Conservation (phyloP, 37 sponge, comb jelly and placozoan genomes). For the Aplysina aerophoba region DNA sequence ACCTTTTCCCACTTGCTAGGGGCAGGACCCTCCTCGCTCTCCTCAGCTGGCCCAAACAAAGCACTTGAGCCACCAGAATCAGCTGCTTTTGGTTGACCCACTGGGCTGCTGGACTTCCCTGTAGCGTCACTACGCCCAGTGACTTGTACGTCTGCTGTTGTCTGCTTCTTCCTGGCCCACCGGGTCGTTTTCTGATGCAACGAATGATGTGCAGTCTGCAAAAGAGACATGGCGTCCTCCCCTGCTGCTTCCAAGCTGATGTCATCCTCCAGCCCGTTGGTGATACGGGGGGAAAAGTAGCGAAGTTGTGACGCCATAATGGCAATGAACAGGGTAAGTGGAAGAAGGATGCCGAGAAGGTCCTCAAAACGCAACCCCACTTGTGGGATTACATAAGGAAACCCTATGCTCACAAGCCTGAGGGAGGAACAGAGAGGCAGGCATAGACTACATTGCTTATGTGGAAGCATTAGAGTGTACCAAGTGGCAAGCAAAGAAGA, state of each 20-base stretch:
- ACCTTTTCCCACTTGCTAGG: too few species aligned
- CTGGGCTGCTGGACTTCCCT: neutral
- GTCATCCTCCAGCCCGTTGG: neutral
- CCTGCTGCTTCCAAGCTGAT: neutral
- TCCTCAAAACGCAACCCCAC: neutral
- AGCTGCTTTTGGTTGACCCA: too few species aligned
- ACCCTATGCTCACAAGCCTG: slow-evolving; percentile 68
- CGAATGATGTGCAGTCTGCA: neutral
- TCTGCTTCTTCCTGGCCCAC: neutral
- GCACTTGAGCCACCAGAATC: too few species aligned
- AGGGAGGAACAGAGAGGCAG: neutral
- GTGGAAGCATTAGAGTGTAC: too few species aligned
- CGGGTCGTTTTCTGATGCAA: neutral
- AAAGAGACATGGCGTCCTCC: neutral
- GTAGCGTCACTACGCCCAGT: neutral
- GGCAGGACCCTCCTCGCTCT: too few species aligned
- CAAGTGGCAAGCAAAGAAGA: too few species aligned
- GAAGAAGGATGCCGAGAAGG: slow-evolving; percentile 54
- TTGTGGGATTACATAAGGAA: neutral
- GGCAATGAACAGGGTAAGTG: slow-evolving; percentile 72
- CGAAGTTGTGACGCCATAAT: slow-evolving; percentile 77
- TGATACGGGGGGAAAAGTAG: slow-evolving; percentile 70
- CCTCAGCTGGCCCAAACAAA: too few species aligned
- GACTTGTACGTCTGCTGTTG: neutral
- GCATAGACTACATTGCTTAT: too few species aligned